A percentile compares a stretch with the other conserved stretches of the same genome.
phyloP scores from a whole-genome alignment of 1,140 invertebrate genomes.

The Lepeophtheirus salmonis region DNA sequence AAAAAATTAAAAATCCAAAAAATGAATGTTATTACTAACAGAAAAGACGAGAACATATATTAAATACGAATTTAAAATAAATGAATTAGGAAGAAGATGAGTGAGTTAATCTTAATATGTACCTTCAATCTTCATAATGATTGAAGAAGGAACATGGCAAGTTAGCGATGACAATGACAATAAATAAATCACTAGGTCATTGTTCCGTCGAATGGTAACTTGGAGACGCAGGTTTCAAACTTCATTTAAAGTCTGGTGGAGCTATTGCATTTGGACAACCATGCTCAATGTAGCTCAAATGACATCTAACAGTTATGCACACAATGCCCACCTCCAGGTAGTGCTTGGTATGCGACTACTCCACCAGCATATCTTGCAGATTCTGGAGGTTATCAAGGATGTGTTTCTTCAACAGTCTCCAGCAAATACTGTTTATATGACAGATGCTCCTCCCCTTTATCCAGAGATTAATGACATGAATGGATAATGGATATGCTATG shows the following conservation, averaged over 20 bases:
- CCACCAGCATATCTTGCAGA: slow-evolving; percentile 69
- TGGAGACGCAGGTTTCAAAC: slow-evolving; percentile 79
- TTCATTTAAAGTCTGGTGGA: slow-evolving; percentile 84
- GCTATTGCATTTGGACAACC: slow-evolving; percentile 91
- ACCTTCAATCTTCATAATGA: too few species aligned
- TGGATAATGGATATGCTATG: slow-evolving; percentile 29
- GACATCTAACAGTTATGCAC: slow-evolving; percentile 25
- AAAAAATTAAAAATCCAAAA: too few species aligned
- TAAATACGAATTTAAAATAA: too few species aligned
- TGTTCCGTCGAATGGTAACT: slow-evolving; percentile 81
- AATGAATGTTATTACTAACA: too few species aligned
- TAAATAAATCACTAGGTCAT: too few species aligned
- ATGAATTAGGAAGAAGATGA: too few species aligned
- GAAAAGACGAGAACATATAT: too few species aligned
- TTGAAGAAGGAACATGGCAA: too few species aligned
- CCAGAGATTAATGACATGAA: slow-evolving; percentile 50
- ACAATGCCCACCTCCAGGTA: slow-evolving; percentile 38
- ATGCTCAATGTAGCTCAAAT: slow-evolving; percentile 76
- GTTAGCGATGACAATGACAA: too few species aligned
- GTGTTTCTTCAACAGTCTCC: slow-evolving; percentile 45
- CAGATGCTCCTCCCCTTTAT: slow-evolving; percentile 81
- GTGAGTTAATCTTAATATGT: too few species aligned
- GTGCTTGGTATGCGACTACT: slow-evolving; percentile 67
- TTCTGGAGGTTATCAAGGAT: slow-evolving; percentile 64
- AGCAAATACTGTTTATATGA: slow-evolving; percentile 72